Conservation (phyloP, 2,113 vertebrate species). For the Heptranchias perlo region DNA sequence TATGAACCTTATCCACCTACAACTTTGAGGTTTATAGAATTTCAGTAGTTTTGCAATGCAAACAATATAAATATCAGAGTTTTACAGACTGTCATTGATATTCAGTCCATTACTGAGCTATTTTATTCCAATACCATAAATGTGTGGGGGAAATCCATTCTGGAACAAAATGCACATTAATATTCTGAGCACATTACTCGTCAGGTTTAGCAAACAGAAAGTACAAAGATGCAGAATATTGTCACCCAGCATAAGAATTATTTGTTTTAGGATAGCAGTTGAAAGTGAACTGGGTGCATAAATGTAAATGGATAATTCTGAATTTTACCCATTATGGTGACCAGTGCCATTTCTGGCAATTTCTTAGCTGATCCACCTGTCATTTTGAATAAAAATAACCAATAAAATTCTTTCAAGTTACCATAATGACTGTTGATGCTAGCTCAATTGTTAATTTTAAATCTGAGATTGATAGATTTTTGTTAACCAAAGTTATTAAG, state of each 20-base stretch:
- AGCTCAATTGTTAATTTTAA: no score
- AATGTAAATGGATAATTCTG: no score
- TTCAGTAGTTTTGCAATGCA: background rate
- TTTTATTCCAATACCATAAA: background rate
- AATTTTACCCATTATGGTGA: no score
- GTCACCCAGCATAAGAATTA: no score
- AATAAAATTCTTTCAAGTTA: background rate
- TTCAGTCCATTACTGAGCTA: background rate
- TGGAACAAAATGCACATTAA: background rate
- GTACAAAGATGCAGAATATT: background rate
- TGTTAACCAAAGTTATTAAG: no score
- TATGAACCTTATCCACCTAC: background rate
- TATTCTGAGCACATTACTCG: background rate
- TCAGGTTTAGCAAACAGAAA: background rate
- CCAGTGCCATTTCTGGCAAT: background rate
- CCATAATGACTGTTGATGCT: no score
- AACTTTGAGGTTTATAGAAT: background rate
- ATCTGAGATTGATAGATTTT: no score
- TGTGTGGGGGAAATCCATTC: background rate
- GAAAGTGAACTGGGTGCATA: no score
- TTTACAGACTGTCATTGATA: background rate
- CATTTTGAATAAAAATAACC: background rate
- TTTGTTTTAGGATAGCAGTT: no score
- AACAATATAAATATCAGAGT: background rate
- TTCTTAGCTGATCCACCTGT: background rate